These are phyloP conservation scores for Astyanax mexicanus DNA, from an alignment of 2,797 vertebrate species.

Conservation along the genomic window DNA sequence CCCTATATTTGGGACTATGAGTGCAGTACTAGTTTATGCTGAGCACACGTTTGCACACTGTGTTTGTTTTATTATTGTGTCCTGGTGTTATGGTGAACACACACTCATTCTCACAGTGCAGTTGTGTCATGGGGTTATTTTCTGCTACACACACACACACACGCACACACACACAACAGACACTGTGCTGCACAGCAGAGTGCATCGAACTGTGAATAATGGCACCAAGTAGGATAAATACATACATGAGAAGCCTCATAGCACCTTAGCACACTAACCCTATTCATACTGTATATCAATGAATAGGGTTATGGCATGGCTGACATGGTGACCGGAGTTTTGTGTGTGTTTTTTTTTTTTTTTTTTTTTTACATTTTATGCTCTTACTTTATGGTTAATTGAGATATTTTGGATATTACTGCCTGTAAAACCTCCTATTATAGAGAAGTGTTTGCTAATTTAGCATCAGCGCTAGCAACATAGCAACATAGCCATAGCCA, in stretches of 20 bases:
- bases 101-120: background rate
- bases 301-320: no score
- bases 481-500: no score
- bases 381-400: conserved; percentile 63
- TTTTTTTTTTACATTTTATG: conserved; percentile 59
- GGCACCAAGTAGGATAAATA: background rate
- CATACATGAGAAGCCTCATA: conserved; percentile 3
- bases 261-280: conserved; percentile 21
- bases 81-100: no score
- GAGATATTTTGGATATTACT: conserved; percentile 56
- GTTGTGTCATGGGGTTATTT: background rate
- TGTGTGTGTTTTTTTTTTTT: conserved; percentile 31
- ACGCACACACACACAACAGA: no score
- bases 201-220: conserved; percentile 21
- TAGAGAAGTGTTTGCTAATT: no score
- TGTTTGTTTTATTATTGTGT: no score
- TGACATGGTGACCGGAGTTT: conserved; percentile 18
- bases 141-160: background rate
- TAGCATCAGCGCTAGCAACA: no score
- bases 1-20: no score
- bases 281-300: background rate
- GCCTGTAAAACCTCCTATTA: conserved; percentile 37
- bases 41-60: no score
- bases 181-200: background rate
- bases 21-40: no score